A percentile compares a stretch with the other conserved stretches of the same genome.
These are phyloP conservation scores for Apocheima hispidaria DNA, from an alignment of 2,888 invertebrate species.

Conservation along the genomic window DNA sequence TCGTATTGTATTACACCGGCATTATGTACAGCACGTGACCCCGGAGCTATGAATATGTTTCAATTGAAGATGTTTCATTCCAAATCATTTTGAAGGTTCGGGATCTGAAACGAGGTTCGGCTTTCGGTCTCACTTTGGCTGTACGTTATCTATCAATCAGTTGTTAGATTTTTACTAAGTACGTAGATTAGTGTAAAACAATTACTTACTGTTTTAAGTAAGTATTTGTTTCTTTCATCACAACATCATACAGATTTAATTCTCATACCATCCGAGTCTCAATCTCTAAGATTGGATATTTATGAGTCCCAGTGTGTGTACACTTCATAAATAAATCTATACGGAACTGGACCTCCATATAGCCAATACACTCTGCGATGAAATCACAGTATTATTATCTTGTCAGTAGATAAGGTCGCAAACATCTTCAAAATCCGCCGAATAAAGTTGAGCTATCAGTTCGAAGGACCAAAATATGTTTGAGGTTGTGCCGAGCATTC, in stretches of 20 bases:
- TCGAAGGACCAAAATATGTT: too few species aligned
- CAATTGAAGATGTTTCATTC: constrained; percentile 13
- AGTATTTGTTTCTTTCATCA: constrained; percentile 17
- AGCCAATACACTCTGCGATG: constrained; percentile 49
- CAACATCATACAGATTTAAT: constrained; percentile 29
- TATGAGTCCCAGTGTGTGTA: constrained; percentile 65
- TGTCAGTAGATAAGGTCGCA: constrained; percentile 7
- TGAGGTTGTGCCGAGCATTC: too few species aligned
- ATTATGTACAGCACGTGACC: constrained; percentile 69
- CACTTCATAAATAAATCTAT: constrained; percentile 76
- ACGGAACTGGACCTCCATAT: constrained; percentile 50
- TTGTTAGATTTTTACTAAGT: too few species aligned
- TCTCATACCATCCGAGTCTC: constrained; percentile 41
- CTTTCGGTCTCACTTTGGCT: too few species aligned
- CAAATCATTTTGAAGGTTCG: neutral
- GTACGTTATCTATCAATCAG: too few species aligned
- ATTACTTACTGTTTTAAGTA: too few species aligned
- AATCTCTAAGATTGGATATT: constrained; percentile 76
- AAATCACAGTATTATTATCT: constrained; percentile 25
- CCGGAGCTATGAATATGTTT: constrained; percentile 52
- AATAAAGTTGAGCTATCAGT: too few species aligned
- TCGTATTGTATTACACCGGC: constrained; percentile 77
- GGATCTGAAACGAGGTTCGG: neutral
- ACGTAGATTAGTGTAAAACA: too few species aligned
- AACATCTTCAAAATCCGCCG: neutral